Evolutionary conservation across 2,797 vertebrate species (phyloP), one percentile per base, ranked within the genome.

Genomic region (Tinamus major): DNA sequence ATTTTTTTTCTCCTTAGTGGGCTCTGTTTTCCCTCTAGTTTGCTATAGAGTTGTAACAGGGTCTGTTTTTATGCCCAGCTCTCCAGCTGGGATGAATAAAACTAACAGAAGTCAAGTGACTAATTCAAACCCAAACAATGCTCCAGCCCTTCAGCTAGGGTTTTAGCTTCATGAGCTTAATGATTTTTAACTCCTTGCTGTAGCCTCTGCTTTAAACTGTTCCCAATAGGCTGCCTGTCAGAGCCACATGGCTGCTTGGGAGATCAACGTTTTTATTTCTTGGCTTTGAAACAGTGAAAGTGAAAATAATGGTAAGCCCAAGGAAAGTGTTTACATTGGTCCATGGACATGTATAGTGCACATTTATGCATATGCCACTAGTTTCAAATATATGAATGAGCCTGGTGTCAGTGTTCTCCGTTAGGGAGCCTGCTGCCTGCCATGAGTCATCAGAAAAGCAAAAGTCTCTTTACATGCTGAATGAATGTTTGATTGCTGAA

Each of bases 41-140:
- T 91, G 79, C 59, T 70, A 13, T 84, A 76, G 85, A 84, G 91
- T 85, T 93, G 77, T 1, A 2, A 39, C 55, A 65, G 42, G 51
- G 42, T 64, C 79, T 90, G 90, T 46, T 90, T 94, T 95, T 81
- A 70, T 75, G 79, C 63, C 65, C 77, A 67, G 70, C 86, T 93
- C 53, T 91, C 75, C 1, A 51, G 56, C 82, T 92, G 68, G 77
- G 87, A 88, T 70, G 77, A 90, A 74, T 91, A 91, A 94, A 92
- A 68, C 77, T 94, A 96, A 91, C 74, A 95, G 82, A 93, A 86
- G 93, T 95, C 82, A 91, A 92, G 77, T 90, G 91, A 95, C 92
- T 94, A 81, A 94, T 92, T 93, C 94, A 93, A 86, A 93, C 83
- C 78, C 79, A 95, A 94, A 90, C 82, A 91, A 77, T 55, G 74